These are phyloP conservation scores for Neodiprion virginianus DNA, from an alignment of 1,140 invertebrate species.

Conservation along the genomic window DNA sequence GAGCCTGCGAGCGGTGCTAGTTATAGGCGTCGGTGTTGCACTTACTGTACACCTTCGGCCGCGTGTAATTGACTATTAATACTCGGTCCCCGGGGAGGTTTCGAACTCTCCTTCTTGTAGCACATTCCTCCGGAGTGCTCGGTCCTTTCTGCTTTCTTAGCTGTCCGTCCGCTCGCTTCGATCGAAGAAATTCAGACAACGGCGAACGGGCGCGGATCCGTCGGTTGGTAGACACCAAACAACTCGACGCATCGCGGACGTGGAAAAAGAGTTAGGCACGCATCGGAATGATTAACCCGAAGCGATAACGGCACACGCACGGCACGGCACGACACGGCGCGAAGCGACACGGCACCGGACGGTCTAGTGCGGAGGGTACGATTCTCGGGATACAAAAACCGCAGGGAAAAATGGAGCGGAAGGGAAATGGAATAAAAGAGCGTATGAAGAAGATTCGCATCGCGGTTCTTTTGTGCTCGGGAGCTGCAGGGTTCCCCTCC, in stretches of 20 bases:
- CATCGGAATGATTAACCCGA: conserved; percentile 2
- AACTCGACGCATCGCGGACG: no score
- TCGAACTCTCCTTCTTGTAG: neutral
- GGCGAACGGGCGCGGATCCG: neutral
- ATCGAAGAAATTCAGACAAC: neutral
- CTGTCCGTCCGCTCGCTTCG: neutral
- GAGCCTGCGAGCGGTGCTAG: neutral
- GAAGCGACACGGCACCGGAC: neutral
- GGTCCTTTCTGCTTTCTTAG: neutral
- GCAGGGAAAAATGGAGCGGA: conserved; percentile 19
- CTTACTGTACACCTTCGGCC: neutral
- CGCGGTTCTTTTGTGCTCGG: conserved; percentile 19
- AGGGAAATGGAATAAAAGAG: conserved; percentile 26
- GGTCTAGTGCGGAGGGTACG: neutral
- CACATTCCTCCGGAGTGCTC: no score
- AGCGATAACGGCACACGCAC: neutral
- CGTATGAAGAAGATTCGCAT: conserved; percentile 22
- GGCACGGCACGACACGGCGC: neutral
- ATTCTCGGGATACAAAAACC: neutral
- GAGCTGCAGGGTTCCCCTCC: conserved; percentile 16
- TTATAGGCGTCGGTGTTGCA: neutral
- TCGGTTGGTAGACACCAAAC: neutral
- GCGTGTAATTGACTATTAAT: neutral
- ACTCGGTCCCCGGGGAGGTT: neutral
- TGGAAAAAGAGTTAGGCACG: neutral